Percentiles rank a stretch among this genome's conserved stretches.
Evolutionary conservation across 2,888 invertebrate genomes (phyloP).

Genomic region (Oxytorus armatus): DNA sequence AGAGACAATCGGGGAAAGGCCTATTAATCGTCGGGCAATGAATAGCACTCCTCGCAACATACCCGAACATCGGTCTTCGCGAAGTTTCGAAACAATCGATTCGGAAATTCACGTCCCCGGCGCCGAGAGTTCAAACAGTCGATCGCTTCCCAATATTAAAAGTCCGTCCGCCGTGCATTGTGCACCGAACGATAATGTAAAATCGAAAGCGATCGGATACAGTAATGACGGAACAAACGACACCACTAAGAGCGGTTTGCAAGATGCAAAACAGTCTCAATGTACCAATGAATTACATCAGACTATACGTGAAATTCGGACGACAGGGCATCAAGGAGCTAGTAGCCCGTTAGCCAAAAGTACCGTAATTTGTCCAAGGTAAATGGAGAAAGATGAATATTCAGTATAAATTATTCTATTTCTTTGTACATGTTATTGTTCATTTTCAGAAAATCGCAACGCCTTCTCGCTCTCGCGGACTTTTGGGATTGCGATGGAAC

Average conservation of each 20-base stretch:
- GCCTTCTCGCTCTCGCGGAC: conserved; percentile 87
- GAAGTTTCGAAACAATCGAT: conserved; percentile 41
- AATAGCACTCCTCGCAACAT: background rate
- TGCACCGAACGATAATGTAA: conserved; percentile 22
- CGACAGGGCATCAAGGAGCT: conserved; percentile 33
- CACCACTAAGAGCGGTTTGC: conserved; percentile 42
- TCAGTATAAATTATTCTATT: background rate
- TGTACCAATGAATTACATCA: conserved; percentile 46
- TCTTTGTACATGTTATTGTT: background rate
- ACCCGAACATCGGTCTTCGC: conserved; percentile 1
- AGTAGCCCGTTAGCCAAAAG: conserved; percentile 67
- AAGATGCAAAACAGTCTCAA: conserved; percentile 37
- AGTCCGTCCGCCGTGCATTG: conserved; percentile 16
- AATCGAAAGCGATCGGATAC: background rate
- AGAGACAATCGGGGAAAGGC: conserved; percentile 28
- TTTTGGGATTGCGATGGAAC: conserved; percentile 87
- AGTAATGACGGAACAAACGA: conserved; percentile 18
- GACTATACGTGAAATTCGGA: conserved; percentile 50
- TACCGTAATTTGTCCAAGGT: conserved; percentile 74
- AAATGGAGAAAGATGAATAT: conserved; percentile 6
- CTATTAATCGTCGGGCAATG: background rate
- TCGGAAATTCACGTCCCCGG: conserved; percentile 5
- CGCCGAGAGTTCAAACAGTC: conserved; percentile 29
- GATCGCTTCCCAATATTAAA: conserved; percentile 56
- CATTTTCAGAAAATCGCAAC: conserved; percentile 76